Evolutionary conservation across 1,140 invertebrate genomes (phyloP), one percentile per base, ranked within the genome.

Genomic region (Plutomurus gul): DNA sequence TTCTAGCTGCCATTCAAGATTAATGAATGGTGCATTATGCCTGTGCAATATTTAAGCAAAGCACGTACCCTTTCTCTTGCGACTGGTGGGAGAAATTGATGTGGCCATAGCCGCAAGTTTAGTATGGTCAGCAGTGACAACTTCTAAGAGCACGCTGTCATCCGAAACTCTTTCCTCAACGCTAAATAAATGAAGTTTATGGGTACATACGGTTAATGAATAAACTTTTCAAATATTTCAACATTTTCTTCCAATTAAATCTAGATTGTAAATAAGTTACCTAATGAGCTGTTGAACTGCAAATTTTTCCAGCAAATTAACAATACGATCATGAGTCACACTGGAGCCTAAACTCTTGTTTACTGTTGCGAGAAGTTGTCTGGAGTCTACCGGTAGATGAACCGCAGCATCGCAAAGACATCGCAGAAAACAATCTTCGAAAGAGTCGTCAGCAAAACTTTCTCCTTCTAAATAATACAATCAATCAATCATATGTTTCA

Each of bases 251-350:
- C n/a, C 11, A 27, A 76, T 36, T 3, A 11, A 79, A 40, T 5
- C 18, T 27, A 18, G 16, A 71, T 65, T 33, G 27, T 74, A 85
- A 84, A 83, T 79, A 87, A 80, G 1, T 81, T 85, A 89, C 88
- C 89, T 92, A 79, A 97, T 93, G 18, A 97, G 87, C 83, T 95
- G 93, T 86, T 96, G 95, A 43, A 92, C 91, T 10, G 94, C 91
- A 88, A 97, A 93, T 86, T 97, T 97, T 82, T 94, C 91, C 0
- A 97, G 85, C 65, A 97, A 89, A 87, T 93, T 93, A 80, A 92
- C 90, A 18, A 96, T 89, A 82, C 91, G 87, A 39, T 89, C 86
- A 84, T 92, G 89, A 33, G 88, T 88, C 11, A 92, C 88, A 85
- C 90, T 86, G 75, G 89, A 87, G 74, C 89, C 89, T 13, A 92